A percentile compares a stretch with the other conserved stretches of the same genome.
These are phyloP conservation scores for Amphipoea oculea DNA, from an alignment of 2,888 invertebrate species.

Conservation along the genomic window DNA sequence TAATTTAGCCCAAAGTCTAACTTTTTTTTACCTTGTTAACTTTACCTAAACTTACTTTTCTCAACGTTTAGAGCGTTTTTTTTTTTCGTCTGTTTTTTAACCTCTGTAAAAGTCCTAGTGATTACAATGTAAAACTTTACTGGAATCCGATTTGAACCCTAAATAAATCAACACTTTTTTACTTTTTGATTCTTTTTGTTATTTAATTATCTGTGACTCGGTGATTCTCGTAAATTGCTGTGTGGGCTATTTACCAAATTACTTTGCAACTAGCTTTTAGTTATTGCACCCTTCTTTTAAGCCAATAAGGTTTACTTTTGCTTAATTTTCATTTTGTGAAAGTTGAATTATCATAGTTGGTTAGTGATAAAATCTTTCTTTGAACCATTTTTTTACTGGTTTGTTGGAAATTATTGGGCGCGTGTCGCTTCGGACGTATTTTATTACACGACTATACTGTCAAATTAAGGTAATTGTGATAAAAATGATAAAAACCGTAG, in stretches of 20 bases:
- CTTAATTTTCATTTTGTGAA: conserved; percentile 9
- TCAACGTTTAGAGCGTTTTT: not conserved
- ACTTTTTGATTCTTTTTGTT: conserved; percentile 79
- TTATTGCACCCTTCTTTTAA: not conserved
- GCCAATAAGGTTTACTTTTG: conserved; percentile 29
- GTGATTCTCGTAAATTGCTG: conserved; percentile 80
- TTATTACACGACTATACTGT: conserved; percentile 70
- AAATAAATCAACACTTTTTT: conserved; percentile 77
- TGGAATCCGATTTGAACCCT: conserved; percentile 46
- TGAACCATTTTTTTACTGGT: conserved; percentile 72
- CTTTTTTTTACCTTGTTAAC: not conserved
- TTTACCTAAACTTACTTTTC: not conserved
- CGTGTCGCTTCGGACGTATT: conserved; percentile 70
- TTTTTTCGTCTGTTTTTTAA: not conserved
- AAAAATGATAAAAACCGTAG: conserved; percentile 64
- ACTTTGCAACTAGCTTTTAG: not conserved
- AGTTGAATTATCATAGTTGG: conserved; percentile 20
- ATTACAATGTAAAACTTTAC: conserved; percentile 47
- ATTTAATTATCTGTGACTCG: conserved; percentile 86
- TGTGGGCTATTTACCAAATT: conserved; percentile 65
- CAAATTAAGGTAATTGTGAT: conserved; percentile 74
- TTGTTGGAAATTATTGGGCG: conserved; percentile 72
- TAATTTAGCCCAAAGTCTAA: conserved; percentile 1
- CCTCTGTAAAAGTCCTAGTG: not conserved
- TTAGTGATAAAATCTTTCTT: conserved; percentile 73